Evolutionary conservation across 2,888 invertebrate genomes (phyloP).

Genomic region (Drosophila lacicola): DNA sequence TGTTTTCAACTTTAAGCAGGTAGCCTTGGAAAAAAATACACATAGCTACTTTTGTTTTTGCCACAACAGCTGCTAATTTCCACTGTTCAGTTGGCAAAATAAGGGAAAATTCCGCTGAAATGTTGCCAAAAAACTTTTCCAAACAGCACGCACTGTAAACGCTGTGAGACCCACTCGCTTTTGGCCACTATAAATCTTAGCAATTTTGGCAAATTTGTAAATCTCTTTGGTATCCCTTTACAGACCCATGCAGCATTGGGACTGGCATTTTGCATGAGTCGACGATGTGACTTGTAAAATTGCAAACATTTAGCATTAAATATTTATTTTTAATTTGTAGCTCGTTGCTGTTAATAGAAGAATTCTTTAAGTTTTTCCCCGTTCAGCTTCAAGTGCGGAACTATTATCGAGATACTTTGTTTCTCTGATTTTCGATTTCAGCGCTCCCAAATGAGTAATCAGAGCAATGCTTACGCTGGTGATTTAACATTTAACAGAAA

Average conservation of each 20-base stretch:
- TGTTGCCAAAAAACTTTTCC: constrained; percentile 45
- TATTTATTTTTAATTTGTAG: constrained; percentile 52
- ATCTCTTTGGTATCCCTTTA: constrained; percentile 45
- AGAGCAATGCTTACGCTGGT: constrained; percentile 26
- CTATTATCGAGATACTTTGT: constrained; percentile 5
- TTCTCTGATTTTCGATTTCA: constrained; percentile 16
- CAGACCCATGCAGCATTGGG: constrained; percentile 5
- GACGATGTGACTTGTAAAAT: constrained; percentile 37
- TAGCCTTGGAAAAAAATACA: constrained; percentile 28
- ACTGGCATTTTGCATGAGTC: constrained; percentile 24
- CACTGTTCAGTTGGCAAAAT: constrained; percentile 26
- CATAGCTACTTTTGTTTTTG: constrained; percentile 30
- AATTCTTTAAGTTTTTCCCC: neutral
- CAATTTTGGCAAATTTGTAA: constrained; percentile 60
- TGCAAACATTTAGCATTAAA: constrained; percentile 47
- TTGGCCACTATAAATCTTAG: constrained; percentile 64
- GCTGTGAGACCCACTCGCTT: constrained; percentile 22
- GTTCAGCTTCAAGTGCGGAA: neutral
- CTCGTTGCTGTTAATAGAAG: constrained; percentile 13
- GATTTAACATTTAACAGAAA: constrained; percentile 43
- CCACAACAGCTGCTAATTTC: constrained; percentile 52
- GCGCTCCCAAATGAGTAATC: constrained; percentile 72
- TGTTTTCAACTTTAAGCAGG: constrained; percentile 52
- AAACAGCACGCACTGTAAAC: constrained; percentile 45
- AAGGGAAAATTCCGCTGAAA: constrained; percentile 29